These are phyloP conservation scores for Diarsia mendica DNA, from an alignment of 2,888 invertebrate species.

Conservation along the genomic window DNA sequence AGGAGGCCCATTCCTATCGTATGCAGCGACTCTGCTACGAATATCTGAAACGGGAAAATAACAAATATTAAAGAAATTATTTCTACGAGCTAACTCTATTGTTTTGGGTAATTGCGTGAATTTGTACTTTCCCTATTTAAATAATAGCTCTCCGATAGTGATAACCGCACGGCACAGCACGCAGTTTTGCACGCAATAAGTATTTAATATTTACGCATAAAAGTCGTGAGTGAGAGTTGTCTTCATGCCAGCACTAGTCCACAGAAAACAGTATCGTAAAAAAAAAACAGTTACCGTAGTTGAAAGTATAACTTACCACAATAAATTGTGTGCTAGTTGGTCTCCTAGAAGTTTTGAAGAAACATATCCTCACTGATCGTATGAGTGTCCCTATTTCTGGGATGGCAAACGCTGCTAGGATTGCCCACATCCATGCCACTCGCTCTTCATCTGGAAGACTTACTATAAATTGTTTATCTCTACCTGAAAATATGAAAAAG, in stretches of 20 bases:
- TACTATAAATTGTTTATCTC: conserved; percentile 96
- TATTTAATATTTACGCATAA: conserved; percentile 21
- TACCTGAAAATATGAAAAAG: conserved; percentile 90
- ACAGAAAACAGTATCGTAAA: conserved; percentile 1
- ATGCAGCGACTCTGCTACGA: conserved; percentile 96
- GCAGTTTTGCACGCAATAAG: conserved; percentile 22
- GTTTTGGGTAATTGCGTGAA: not conserved
- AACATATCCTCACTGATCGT: conserved; percentile 95
- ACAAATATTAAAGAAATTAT: not conserved
- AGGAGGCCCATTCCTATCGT: conserved; percentile 96
- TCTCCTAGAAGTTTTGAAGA: conserved; percentile 96
- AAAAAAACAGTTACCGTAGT: not conserved
- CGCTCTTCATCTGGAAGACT: conserved; percentile 95
- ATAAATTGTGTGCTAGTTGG: conserved; percentile 91
- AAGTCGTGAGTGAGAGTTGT: conserved; percentile 19
- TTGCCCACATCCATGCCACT: conserved; percentile 98
- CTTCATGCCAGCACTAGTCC: not conserved
- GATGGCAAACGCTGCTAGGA: conserved; percentile 96
- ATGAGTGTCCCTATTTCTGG: conserved; percentile 97
- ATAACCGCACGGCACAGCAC: conserved; percentile 12
- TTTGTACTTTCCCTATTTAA: conserved; percentile 11
- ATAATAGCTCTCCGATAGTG: not conserved
- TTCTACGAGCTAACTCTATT: not conserved
- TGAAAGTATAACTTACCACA: conserved; percentile 80
- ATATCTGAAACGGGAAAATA: conserved; percentile 88